Evolutionary conservation across 2,113 vertebrate species (phyloP).

Genomic region (Etia nguti): DNA sequence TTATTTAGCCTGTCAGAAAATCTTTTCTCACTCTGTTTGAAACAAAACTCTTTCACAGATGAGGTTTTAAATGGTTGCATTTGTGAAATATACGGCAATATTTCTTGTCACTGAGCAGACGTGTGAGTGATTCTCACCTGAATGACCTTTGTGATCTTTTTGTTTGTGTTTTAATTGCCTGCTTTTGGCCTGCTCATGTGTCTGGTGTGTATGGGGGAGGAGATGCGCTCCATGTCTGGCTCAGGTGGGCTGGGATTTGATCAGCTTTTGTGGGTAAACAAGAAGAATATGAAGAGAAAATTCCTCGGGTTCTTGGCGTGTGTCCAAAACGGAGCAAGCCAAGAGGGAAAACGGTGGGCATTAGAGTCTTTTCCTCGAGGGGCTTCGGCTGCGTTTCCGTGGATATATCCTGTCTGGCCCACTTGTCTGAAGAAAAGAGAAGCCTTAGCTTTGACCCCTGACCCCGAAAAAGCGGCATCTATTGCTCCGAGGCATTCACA

Average conservation of each 20-base stretch:
- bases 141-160: background rate
- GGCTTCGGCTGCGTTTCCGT: constrained; percentile 59
- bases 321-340: constrained; percentile 36
- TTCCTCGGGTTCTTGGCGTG: constrained; percentile 24
- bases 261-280: constrained; percentile 51
- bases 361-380: constrained; percentile 45
- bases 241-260: constrained; percentile 25
- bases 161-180: background rate
- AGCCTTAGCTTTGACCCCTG: constrained; percentile 65
- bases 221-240: constrained; percentile 14
- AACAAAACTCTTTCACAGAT: background rate
- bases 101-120: background rate
- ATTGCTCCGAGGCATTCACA: constrained; percentile 71
- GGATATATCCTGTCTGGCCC: constrained; percentile 66
- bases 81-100: background rate
- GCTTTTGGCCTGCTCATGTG: background rate
- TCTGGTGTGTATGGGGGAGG: background rate
- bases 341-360: constrained; percentile 35
- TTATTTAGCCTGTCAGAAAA: background rate
- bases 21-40: constrained; percentile 2
- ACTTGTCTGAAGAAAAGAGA: constrained; percentile 60
- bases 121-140: background rate
- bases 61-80: background rate
- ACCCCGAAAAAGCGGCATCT: constrained; percentile 52
- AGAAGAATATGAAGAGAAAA: constrained; percentile 54